A percentile compares a stretch with the other conserved stretches of the same genome.
Conservation (phyloP, 2,888 invertebrate species). For the Lasioglossum figueresi region DNA sequence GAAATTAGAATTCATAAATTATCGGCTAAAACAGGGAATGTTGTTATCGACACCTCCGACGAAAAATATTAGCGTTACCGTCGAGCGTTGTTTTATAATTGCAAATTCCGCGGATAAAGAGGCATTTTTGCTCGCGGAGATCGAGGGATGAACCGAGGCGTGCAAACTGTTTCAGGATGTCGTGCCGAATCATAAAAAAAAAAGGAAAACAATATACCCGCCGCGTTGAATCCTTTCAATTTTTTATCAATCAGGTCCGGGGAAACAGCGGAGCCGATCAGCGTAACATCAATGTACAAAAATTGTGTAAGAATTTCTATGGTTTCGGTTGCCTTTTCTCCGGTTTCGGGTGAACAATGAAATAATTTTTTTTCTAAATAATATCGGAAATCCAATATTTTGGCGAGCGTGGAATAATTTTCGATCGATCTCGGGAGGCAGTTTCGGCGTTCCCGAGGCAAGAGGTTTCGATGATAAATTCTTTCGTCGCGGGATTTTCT, state of each 20-base stretch:
- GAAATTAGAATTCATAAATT: neutral
- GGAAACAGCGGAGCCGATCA: conserved; percentile 14
- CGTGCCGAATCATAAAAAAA: conserved; percentile 9
- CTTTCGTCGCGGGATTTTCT: conserved; percentile 14
- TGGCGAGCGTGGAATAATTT: neutral
- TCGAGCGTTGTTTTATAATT: neutral
- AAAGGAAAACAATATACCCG: neutral
- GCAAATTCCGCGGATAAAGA: neutral
- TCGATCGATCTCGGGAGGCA: neutral
- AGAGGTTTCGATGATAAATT: conserved; percentile 39
- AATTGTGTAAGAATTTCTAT: conserved; percentile 35
- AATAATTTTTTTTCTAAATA: conserved; percentile 6
- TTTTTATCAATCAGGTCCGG: neutral
- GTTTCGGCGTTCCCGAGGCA: neutral
- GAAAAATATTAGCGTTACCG: neutral
- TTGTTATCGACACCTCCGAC: neutral
- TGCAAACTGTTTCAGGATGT: neutral
- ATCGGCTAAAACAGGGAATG: neutral
- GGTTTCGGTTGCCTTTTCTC: neutral
- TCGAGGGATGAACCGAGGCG: neutral
- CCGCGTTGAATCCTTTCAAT: conserved; percentile 37
- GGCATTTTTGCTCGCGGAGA: neutral
- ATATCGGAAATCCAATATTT: conserved; percentile 31
- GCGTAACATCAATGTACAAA: conserved; percentile 16
- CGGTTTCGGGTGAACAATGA: neutral